Conservation (phyloP, 2,797 vertebrate genomes). For the Alfaro cultratus region DNA sequence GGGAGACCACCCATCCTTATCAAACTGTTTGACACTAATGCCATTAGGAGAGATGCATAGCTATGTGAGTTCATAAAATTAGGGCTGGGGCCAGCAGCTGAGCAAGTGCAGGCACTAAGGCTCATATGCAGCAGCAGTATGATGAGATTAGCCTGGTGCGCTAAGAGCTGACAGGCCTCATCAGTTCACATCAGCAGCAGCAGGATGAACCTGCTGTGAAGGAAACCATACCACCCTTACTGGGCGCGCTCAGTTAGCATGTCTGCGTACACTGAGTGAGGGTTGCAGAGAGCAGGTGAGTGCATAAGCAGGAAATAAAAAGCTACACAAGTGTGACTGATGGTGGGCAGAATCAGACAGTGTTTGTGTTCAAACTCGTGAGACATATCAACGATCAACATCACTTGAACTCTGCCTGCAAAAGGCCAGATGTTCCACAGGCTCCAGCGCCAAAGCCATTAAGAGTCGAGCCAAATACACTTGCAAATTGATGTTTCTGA, state of each 20-base stretch:
- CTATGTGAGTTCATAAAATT: slow-evolving; percentile 79
- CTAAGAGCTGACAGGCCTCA: slow-evolving; percentile 74
- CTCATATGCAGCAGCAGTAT: slow-evolving; percentile 56
- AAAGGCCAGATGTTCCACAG: slow-evolving; percentile 76
- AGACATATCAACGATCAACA: slow-evolving; percentile 58
- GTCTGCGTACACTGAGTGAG: background rate
- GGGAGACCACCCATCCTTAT: slow-evolving; percentile 70
- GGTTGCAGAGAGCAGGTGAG: background rate
- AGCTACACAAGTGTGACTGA: slow-evolving; percentile 14
- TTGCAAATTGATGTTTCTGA: slow-evolving; percentile 67
- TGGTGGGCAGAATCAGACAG: slow-evolving; percentile 7
- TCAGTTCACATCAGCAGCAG: slow-evolving; percentile 76
- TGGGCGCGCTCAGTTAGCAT: background rate
- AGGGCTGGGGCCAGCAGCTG: slow-evolving; percentile 54
- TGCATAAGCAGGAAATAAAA: background rate
- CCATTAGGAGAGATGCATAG: slow-evolving; percentile 79
- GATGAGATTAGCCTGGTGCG: slow-evolving; percentile 72
- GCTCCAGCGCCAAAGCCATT: slow-evolving; percentile 66
- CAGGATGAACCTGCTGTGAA: slow-evolving; percentile 49
- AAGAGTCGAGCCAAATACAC: slow-evolving; percentile 72
- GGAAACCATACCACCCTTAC: slow-evolving; percentile 53
- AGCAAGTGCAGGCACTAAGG: slow-evolving; percentile 67
- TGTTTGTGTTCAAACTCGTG: slow-evolving; percentile 53
- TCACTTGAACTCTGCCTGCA: slow-evolving; percentile 51
- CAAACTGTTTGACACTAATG: slow-evolving; percentile 78